Conservation (phyloP, 2,797 vertebrate genomes). For the Acridotheres tristis region DNA sequence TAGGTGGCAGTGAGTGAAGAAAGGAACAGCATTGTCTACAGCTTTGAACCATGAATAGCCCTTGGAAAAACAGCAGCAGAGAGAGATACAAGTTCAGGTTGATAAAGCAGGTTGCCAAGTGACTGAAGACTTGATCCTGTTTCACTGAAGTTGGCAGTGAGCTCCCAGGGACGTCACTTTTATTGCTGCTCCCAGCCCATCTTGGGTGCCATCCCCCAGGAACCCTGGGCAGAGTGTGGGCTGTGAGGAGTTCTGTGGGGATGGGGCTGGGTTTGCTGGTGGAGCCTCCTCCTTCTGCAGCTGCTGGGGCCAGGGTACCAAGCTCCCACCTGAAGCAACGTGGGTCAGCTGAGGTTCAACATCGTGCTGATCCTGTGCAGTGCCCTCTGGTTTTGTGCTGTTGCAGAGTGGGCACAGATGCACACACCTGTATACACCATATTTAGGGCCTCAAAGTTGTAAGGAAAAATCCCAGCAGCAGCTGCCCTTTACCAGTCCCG, state of each 20-base stretch:
- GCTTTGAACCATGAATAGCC: constrained; percentile 61
- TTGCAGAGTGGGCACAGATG: not conserved
- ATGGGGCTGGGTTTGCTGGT: not conserved
- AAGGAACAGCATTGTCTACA: constrained; percentile 32
- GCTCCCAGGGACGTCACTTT: not conserved
- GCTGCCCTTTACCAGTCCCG: not conserved
- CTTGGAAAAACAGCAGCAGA: constrained; percentile 43
- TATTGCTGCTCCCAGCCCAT: not conserved
- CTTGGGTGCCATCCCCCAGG: not conserved
- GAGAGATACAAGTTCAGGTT: constrained; percentile 36
- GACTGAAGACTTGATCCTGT: constrained; percentile 24
- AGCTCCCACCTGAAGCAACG: fast-evolving
- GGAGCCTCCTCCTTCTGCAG: not conserved
- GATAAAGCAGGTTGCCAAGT: constrained; percentile 57
- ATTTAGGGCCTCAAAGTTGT: not conserved
- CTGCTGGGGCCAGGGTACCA: not conserved
- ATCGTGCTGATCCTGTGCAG: fast-evolving
- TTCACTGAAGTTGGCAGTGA: not conserved
- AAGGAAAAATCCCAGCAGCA: not conserved
- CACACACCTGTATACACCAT: fast-evolving
- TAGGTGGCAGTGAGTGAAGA: constrained; percentile 62
- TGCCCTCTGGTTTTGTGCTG: not conserved
- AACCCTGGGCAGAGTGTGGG: not conserved
- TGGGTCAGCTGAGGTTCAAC: not conserved
- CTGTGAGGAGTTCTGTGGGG: not conserved